Evolutionary conservation across 2,888 invertebrate species (phyloP).

Genomic region (Eutolmus rufibarbis): DNA sequence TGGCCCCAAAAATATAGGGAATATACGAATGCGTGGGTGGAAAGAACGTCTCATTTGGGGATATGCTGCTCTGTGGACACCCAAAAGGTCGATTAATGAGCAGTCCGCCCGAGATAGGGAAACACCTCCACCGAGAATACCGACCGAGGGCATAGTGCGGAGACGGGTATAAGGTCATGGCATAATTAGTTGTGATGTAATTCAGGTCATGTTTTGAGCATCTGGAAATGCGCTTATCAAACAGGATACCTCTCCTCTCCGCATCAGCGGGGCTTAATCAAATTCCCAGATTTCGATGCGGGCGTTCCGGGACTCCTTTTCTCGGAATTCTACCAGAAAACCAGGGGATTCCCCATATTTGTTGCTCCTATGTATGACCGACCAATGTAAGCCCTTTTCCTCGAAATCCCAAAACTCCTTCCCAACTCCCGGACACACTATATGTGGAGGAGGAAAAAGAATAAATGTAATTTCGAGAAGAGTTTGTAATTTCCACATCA

Average conservation of each 20-base stretch:
- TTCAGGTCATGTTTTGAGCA: constrained; percentile 5
- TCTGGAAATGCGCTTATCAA: background rate
- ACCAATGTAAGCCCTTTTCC: background rate
- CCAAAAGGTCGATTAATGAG: constrained; percentile 31
- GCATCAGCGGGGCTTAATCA: background rate
- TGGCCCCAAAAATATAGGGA: background rate
- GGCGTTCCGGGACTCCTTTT: background rate
- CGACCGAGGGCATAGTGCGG: background rate
- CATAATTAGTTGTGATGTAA: constrained; percentile 28
- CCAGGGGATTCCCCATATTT: background rate
- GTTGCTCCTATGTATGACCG: background rate
- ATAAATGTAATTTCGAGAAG: background rate
- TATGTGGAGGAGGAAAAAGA: background rate
- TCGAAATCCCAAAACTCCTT: background rate
- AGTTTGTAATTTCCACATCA: background rate
- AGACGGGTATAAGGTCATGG: background rate
- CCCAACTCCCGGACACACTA: background rate
- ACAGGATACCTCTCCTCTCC: background rate
- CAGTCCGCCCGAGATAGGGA: background rate
- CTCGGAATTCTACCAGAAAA: background rate
- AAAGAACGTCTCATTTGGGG: background rate
- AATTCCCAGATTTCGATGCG: background rate
- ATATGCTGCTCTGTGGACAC: background rate
- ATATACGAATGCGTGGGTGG: background rate
- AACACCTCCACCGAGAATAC: background rate